Evolutionary conservation across 1,140 invertebrate species (phyloP), one percentile per base, ranked within the genome.

Genomic region (Trinorchestia longiramus): DNA sequence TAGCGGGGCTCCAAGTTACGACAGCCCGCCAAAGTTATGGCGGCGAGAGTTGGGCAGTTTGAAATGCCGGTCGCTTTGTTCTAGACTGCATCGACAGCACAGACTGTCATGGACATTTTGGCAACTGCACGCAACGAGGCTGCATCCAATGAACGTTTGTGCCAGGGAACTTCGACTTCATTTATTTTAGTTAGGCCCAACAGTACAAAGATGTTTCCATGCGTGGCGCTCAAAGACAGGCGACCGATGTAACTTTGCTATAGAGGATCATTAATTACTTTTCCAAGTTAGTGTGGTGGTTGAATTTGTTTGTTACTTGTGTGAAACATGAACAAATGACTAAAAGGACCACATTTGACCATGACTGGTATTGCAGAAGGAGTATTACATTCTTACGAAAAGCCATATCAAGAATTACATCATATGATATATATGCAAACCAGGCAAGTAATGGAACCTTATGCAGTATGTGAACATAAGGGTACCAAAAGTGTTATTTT

Each of bases 21-120:
- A 94, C 92, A 94, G 43, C 43, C 44, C 41, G 36, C 92, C 40
- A 94, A 94, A 94, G 92, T 94, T 94, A 94, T 94, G 92, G 92
- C 92, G 47, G 92, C 92, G 92, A 40, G 19, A 94, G 92, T 44
- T 47, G 43, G 19, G 92, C 44, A 8, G 92, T 47, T 94, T 94
- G 92, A 94, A 45, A 47, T 94, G 92, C 92, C 40, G 44, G 92
- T 40, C 43, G 92, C 92, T 77, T 77, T 6, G 92, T n/a, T 41
- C 8, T 15, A 45, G 8, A 43, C 92, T 94, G 92, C 43, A 43
- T 91, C 41, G 19, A 42, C 88, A 91, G 88, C 88, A 11, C 88
- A 19, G 88, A 15, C 88, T 77, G 62, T 77, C 62, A 77, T 77
- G 15, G 36, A 77, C 62, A 1, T 77, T 77, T 77, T 77, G 36